Base-by-base conservation (phyloP, 2,888 invertebrate species). In the Ectemnius lituratus region DNA sequence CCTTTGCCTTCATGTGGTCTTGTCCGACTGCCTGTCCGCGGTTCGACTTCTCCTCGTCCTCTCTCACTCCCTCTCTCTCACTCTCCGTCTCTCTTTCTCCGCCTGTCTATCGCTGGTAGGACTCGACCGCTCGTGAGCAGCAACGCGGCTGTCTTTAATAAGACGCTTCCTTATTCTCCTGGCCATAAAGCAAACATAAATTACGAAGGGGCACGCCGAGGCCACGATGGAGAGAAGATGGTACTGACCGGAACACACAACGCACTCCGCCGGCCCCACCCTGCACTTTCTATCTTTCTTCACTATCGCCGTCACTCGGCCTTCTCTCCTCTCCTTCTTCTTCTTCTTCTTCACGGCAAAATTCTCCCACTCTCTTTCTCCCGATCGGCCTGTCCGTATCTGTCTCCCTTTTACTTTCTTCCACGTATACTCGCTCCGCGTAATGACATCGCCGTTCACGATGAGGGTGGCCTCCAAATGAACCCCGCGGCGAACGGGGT, bases 161-260 rank as follows among this genome's bases (percentile, higher is more conserved):
- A 86, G 87, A 85, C 84, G 88, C 88, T 88, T 88, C 88, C 88
- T 88, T 87, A 88, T 88, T 88, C 87, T 85, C 81, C 76, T 80
- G 86, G 84, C 78, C 85, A 86, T 88, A 88, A 88, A 88, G 86
- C 87, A 86, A 88, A 87, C 88, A 86, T 88, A 87, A 88, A 87
- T 88, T 87, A 88, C 84, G 70, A 83, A 84, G 84, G 81, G 82
- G 76, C 85, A 81, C 80, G 84, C 67, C 79, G 80, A 80, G 82
- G 84, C 83, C 76, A 78, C 76, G 77, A 76, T 56, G 75, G 70
- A 52, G n/a, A 74, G 72, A 64, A 77, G 80, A 74, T 75, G 79
- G 76, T 77, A 70, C 82, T 81, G 79, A 83, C 78, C 84, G 81
- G 83, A 85, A 84, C 83, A 80, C 73, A 80, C 78, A 79, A 82